phyloP scores from a whole-genome alignment of 2,113 vertebrate genomes.

The Leuciscus idus region DNA sequence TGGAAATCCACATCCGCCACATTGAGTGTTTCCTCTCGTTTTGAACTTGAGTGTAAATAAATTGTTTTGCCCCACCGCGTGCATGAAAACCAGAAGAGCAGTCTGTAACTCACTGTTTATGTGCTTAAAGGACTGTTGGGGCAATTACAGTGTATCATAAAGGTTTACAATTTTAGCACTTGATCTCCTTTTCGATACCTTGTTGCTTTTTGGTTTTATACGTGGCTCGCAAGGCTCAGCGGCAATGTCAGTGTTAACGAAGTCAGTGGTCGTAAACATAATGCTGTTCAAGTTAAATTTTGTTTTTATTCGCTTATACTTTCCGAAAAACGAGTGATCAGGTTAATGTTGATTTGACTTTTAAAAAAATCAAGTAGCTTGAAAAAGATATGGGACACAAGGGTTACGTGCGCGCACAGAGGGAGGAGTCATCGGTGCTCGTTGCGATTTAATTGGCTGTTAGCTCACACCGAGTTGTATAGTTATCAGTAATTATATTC shows the following conservation, averaged over 20 bases:
- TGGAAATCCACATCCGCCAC: conserved; percentile 3
- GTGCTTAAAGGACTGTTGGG: conserved; percentile 24
- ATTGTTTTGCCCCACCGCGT: conserved; percentile 2
- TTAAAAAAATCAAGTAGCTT: conserved; percentile 67
- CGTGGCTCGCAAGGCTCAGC: conserved; percentile 6
- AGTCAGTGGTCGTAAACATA: background rate
- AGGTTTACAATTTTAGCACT: conserved; percentile 50
- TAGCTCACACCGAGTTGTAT: conserved; percentile 86
- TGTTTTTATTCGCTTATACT: conserved; percentile 2
- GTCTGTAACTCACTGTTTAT: conserved; percentile 31
- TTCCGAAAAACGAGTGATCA: conserved; percentile 28
- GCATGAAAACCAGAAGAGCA: conserved; percentile 12
- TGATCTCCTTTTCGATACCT: conserved; percentile 49
- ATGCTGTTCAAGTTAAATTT: conserved; percentile 8
- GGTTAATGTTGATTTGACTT: conserved; percentile 55
- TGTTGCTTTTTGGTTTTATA: conserved; percentile 29
- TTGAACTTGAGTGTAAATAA: conserved; percentile 39
- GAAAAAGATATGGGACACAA: conserved; percentile 86
- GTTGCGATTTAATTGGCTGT: conserved; percentile 95
- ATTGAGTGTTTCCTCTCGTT: background rate
- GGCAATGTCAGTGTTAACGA: conserved; percentile 14
- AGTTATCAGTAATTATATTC: conserved; percentile 99
- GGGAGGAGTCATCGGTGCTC: conserved; percentile 90
- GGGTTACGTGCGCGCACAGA: conserved; percentile 82
- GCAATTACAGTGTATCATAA: conserved; percentile 43